These are phyloP conservation scores for Lasius platythorax DNA, from an alignment of 2,888 invertebrate species.

Conservation along the genomic window DNA sequence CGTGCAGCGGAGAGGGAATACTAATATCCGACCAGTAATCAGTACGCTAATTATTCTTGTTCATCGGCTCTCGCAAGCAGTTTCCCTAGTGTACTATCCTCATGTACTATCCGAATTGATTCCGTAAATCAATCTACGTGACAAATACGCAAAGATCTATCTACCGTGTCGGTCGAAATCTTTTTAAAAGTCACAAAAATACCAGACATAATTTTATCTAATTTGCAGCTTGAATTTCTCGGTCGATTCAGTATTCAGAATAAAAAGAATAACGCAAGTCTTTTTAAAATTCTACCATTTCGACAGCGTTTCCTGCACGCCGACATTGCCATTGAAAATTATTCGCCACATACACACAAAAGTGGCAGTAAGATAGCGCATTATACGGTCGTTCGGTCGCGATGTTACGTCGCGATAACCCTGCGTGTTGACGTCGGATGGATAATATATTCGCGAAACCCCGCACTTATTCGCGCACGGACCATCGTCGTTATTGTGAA, in stretches of 20 bases:
- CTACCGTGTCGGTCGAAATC: neutral
- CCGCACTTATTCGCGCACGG: slow-evolving; percentile 52
- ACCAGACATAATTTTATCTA: slow-evolving; percentile 2
- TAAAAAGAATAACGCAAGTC: neutral
- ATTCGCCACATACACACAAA: slow-evolving; percentile 52
- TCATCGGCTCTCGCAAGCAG: neutral
- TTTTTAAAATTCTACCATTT: slow-evolving; percentile 35
- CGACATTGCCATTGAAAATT: slow-evolving; percentile 65
- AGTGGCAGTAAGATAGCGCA: slow-evolving; percentile 65
- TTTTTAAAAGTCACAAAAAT: slow-evolving; percentile 1
- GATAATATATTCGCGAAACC: slow-evolving; percentile 69
- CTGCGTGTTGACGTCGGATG: slow-evolving; percentile 64
- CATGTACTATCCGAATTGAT: slow-evolving; percentile 22
- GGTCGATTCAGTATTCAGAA: neutral
- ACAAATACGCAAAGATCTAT: neutral
- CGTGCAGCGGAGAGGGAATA: slow-evolving; percentile 28
- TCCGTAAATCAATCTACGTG: slow-evolving; percentile 30
- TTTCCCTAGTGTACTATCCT: neutral
- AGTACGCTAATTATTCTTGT: slow-evolving; percentile 39
- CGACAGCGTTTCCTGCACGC: slow-evolving; percentile 48
- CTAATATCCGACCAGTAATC: slow-evolving; percentile 43
- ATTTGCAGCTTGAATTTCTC: neutral
- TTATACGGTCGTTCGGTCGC: slow-evolving; percentile 58
- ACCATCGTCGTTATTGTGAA: slow-evolving; percentile 57
- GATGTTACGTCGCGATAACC: slow-evolving; percentile 70